Percentiles rank a stretch among this genome's conserved stretches.
Evolutionary conservation across 1,140 invertebrate genomes (phyloP).

Genomic region (Drosophila orena): DNA sequence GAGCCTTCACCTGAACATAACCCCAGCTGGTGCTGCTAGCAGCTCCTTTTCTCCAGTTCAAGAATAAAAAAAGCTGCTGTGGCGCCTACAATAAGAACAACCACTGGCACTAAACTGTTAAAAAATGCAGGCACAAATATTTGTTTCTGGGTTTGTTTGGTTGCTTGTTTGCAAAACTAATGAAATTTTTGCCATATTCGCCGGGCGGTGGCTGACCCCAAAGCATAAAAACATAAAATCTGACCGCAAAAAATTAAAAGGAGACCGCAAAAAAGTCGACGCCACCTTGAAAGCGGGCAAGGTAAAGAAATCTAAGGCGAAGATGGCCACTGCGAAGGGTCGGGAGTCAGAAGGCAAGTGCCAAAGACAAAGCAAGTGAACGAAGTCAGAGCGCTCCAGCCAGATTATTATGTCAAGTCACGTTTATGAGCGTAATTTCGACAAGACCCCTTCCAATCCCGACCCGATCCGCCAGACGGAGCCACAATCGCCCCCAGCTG

Average conservation of each 20-base stretch:
- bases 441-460: constrained; percentile 51
- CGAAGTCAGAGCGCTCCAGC: constrained; percentile 62
- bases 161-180: constrained; percentile 82
- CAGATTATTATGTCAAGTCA: constrained; percentile 84
- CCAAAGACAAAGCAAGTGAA: constrained; percentile 73
- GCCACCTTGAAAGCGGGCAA: constrained; percentile 48
- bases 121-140: constrained; percentile 80
- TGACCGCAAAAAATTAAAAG: constrained; percentile 73
- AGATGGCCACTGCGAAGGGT: constrained; percentile 14
- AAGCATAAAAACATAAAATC: constrained; percentile 46
- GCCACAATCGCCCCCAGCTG: constrained; percentile 12
- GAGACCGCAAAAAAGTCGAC: constrained; percentile 71
- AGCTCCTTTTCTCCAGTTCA: constrained; percentile 31
- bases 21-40: constrained; percentile 4
- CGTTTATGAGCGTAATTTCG: constrained; percentile 84
- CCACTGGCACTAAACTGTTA: constrained; percentile 69
- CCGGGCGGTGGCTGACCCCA: constrained; percentile 64
- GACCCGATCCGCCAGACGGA: background rate
- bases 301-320: constrained; percentile 22
- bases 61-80: constrained; percentile 51
- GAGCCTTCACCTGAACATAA: constrained; percentile 51
- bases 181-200: constrained; percentile 81
- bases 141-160: constrained; percentile 80
- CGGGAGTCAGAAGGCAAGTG: constrained; percentile 38
- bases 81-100: constrained; percentile 38